Evolutionary conservation across 2,113 vertebrate genomes (phyloP).

Genomic region (Baryphthengus martii): DNA sequence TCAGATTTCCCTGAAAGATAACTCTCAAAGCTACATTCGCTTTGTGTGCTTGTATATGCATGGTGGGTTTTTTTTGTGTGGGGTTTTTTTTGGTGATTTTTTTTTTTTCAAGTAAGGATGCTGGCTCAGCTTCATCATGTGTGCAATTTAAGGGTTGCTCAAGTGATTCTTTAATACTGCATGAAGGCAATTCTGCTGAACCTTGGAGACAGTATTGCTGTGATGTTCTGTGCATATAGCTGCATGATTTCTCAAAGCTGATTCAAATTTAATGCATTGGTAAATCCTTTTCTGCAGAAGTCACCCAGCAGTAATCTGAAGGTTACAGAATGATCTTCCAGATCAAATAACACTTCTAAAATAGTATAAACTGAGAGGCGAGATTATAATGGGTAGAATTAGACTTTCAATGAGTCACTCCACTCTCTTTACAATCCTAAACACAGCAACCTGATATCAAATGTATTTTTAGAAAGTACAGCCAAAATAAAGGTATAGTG

Average conservation of each 20-base stretch:
- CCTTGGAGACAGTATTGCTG: slow-evolving; percentile 72
- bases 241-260: slow-evolving; percentile 80
- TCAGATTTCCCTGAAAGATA: slow-evolving; percentile 66
- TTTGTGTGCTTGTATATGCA: not conserved
- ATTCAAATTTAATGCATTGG: slow-evolving; percentile 82
- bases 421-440: slow-evolving; percentile 32
- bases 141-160: slow-evolving; percentile 75
- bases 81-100: not conserved
- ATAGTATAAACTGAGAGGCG: slow-evolving; percentile 62
- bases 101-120: slow-evolving; percentile 52
- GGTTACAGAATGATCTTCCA: slow-evolving; percentile 74
- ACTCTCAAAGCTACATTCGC: slow-evolving; percentile 55
- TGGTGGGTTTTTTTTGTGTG: not conserved
- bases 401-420: slow-evolving; percentile 54
- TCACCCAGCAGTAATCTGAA: slow-evolving; percentile 76
- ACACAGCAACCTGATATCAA: slow-evolving; percentile 7
- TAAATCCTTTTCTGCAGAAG: slow-evolving; percentile 74
- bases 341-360: slow-evolving; percentile 72
- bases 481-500: not conserved
- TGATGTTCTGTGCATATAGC: slow-evolving; percentile 77
- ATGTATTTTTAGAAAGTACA: slow-evolving; percentile 45
- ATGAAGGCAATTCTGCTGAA: slow-evolving; percentile 75
- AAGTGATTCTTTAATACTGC: slow-evolving; percentile 79
- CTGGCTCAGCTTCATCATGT: slow-evolving; percentile 76
- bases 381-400: slow-evolving; percentile 60